phyloP scores from a whole-genome alignment of 1,140 invertebrate genomes.

The Doryteuthis pealeii region DNA sequence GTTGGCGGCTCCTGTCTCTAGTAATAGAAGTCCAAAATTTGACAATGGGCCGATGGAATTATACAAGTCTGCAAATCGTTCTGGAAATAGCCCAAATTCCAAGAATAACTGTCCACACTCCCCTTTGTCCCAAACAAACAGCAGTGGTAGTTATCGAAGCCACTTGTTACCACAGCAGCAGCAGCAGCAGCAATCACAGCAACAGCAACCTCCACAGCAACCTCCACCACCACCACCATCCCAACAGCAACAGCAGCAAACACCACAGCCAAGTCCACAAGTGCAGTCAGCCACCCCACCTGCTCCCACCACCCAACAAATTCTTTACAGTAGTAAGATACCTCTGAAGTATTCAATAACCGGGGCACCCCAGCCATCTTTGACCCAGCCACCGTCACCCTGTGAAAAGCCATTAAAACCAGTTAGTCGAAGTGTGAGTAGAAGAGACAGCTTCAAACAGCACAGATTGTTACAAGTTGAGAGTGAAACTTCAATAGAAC shows the following conservation, averaged over 20 bases:
- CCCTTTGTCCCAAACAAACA: constrained; percentile 29
- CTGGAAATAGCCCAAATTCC: constrained; percentile 22
- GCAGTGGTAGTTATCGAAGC: constrained; percentile 22
- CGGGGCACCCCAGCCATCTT: background rate
- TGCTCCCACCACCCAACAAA: constrained; percentile 26
- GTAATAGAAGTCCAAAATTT: constrained; percentile 34
- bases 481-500: constrained; percentile 27
- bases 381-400: background rate
- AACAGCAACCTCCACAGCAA: constrained; percentile 15
- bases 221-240: constrained; percentile 25
- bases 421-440: constrained; percentile 38
- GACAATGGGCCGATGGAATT: constrained; percentile 35
- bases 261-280: constrained; percentile 14
- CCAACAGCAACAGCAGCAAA: constrained; percentile 19
- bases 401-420: constrained; percentile 31
- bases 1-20: constrained; percentile 1
- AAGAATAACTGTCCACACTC: constrained; percentile 30
- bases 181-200: constrained; percentile 19
- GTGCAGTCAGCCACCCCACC: constrained; percentile 15
- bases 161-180: constrained; percentile 7
- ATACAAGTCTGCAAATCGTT: constrained; percentile 29
- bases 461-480: constrained; percentile 16
- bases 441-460: constrained; percentile 47
- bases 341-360: constrained; percentile 9
- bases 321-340: constrained; percentile 20